Evolutionary conservation across 2,113 vertebrate genomes (phyloP).

Genomic region (Apistogramma diplotaenia): DNA sequence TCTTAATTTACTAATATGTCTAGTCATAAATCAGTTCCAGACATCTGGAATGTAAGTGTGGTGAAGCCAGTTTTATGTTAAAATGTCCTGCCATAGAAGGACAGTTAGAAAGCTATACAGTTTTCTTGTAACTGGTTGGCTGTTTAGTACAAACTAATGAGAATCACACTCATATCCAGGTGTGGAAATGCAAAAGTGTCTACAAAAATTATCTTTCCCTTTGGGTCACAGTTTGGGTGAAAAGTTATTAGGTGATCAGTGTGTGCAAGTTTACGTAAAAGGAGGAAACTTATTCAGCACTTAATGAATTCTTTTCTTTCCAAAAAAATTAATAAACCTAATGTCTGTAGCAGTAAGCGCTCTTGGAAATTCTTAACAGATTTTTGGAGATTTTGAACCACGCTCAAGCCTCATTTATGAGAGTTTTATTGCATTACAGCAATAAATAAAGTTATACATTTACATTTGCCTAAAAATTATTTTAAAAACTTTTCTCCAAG

Average conservation of each 20-base stretch:
- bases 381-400: not conserved
- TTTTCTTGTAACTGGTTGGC: not conserved
- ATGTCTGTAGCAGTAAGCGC: not conserved
- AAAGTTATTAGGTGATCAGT: not conserved
- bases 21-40: too few species aligned
- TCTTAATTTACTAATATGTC: too few species aligned
- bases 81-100: too few species aligned
- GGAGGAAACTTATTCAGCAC: not conserved
- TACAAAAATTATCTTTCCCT: not conserved
- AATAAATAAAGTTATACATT: not conserved
- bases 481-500: not conserved
- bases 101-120: not conserved
- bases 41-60: too few species aligned
- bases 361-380: not conserved
- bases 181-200: not conserved
- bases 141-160: not conserved
- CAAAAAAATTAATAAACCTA: not conserved
- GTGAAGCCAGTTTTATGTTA: too few species aligned
- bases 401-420: not conserved
- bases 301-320: not conserved
- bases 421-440: not conserved
- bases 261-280: not conserved
- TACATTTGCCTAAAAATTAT: not conserved
- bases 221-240: not conserved
- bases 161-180: not conserved